phyloP scores from a whole-genome alignment of 35 echinoderm and acorn worm species.

The Heliocidaris tuberculata region DNA sequence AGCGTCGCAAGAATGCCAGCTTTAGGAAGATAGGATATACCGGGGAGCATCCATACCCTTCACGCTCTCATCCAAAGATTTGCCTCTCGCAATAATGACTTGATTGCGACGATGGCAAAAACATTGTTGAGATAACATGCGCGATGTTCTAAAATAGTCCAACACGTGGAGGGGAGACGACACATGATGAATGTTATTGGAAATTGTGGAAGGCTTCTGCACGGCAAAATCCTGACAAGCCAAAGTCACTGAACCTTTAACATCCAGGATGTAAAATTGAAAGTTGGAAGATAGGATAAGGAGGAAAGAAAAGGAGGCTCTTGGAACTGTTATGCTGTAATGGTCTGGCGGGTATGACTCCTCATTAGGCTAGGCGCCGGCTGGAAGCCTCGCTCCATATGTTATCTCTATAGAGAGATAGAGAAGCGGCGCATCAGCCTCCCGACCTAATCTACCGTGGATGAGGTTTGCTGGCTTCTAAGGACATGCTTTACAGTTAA shows the following conservation, averaged over 20 bases:
- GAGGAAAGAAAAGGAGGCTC: neutral
- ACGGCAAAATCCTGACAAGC: neutral
- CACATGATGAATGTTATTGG: neutral
- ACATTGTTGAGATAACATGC: neutral
- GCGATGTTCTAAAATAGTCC: conserved; percentile 5
- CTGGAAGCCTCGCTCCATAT: conserved; percentile 21
- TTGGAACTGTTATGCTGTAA: conserved; percentile 29
- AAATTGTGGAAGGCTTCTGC: neutral
- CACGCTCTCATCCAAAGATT: neutral
- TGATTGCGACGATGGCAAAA: neutral
- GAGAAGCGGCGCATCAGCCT: conserved; percentile 24
- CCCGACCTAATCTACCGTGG: conserved; percentile 25
- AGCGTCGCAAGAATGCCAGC: neutral
- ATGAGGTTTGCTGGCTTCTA: neutral
- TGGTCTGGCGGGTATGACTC: conserved; percentile 15
- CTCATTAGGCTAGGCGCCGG: conserved; percentile 30
- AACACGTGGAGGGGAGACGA: neutral
- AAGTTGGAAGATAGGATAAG: neutral
- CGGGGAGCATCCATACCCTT: neutral
- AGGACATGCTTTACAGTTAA: neutral
- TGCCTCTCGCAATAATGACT: neutral
- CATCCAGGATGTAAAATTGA: conserved; percentile 6
- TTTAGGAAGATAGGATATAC: neutral
- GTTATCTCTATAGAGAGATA: conserved; percentile 31
- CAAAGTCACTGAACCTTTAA: neutral